Evolutionary conservation across 2,797 vertebrate genomes (phyloP).

Genomic region (Echeneis naucrates): DNA sequence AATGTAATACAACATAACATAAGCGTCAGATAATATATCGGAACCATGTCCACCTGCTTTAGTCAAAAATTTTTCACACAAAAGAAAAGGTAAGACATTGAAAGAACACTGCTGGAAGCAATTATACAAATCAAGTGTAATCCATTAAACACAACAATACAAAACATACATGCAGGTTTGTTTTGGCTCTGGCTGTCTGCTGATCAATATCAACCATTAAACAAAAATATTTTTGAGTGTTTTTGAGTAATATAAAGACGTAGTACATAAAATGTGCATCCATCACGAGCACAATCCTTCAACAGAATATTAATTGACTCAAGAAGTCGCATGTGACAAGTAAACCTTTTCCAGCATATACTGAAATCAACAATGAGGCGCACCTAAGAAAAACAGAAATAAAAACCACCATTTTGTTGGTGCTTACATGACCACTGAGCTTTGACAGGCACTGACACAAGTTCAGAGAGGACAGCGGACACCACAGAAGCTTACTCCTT

Average conservation of each 20-base stretch:
- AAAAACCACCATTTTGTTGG: constrained; percentile 1
- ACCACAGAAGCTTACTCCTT: constrained; percentile 48
- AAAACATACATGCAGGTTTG: background rate
- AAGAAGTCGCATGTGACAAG: background rate
- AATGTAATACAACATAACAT: no score
- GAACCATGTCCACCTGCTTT: no score
- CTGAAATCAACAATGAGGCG: background rate
- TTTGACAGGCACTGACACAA: constrained; percentile 36
- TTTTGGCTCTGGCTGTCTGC: background rate
- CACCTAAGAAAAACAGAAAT: constrained; percentile 27
- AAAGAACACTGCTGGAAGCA: background rate
- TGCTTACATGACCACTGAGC: constrained; percentile 20
- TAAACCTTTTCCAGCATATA: background rate
- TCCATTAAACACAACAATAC: background rate
- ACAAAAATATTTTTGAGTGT: background rate
- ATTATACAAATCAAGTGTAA: no score
- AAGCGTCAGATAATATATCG: no score
- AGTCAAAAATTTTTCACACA: no score
- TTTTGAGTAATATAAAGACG: background rate
- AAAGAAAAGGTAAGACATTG: no score
- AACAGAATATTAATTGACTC: background rate
- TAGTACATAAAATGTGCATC: background rate
- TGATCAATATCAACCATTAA: background rate
- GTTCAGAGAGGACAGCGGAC: constrained; percentile 47
- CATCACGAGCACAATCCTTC: background rate